Percentiles rank a stretch among this genome's conserved stretches.
These are phyloP conservation scores for Pogonus chalceus DNA, from an alignment of 1,140 invertebrate species.

Conservation along the genomic window DNA sequence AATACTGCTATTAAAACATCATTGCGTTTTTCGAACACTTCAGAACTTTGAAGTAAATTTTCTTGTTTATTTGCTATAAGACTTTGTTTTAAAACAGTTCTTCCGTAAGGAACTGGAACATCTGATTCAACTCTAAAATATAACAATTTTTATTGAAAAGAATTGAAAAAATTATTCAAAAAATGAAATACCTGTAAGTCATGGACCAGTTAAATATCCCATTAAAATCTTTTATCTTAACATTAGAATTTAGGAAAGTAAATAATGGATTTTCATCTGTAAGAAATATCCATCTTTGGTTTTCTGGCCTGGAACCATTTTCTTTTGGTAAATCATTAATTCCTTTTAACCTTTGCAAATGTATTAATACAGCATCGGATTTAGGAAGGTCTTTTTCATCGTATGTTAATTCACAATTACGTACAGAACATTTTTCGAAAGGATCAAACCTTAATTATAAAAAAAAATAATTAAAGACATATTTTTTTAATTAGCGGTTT, in stretches of 20 bases:
- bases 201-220: constrained; percentile 67
- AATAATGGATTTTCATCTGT: constrained; percentile 49
- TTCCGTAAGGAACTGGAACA: constrained; percentile 57
- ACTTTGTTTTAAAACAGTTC: constrained; percentile 35
- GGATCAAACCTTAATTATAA: constrained; percentile 33
- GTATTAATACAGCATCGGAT: constrained; percentile 48
- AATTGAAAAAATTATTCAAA: constrained; percentile 3
- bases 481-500: constrained; percentile 5
- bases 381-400: constrained; percentile 30
- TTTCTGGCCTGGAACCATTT: constrained; percentile 21
- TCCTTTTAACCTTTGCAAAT: constrained; percentile 40
- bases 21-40: constrained; percentile 27
- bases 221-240: constrained; percentile 38
- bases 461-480: constrained; percentile 9
- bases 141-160: constrained; percentile 7
- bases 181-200: constrained; percentile 46
- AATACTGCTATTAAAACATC: constrained; percentile 46
- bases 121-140: constrained; percentile 49
- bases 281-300: constrained; percentile 50
- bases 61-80: constrained; percentile 10
- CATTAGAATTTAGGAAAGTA: constrained; percentile 37
- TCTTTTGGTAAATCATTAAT: constrained; percentile 31
- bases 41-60: constrained; percentile 16
- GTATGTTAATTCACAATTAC: constrained; percentile 43
- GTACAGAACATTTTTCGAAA: constrained; percentile 44